A percentile compares a stretch with the other conserved stretches of the same genome.
Evolutionary conservation across 2,113 vertebrate genomes (phyloP).

Genomic region (Plectropomus leopardus): DNA sequence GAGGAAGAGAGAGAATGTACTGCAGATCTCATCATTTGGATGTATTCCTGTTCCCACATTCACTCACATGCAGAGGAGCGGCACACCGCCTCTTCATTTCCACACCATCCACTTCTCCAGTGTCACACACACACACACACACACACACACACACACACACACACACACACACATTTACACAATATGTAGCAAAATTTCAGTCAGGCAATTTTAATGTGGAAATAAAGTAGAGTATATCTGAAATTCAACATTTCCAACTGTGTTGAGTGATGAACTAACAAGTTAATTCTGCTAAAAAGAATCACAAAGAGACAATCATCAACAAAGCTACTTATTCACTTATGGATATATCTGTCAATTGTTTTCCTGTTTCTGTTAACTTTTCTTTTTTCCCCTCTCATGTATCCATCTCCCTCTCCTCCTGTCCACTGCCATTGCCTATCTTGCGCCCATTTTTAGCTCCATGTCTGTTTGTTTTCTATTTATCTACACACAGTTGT

Average conservation of each 20-base stretch:
- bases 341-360: slow-evolving; percentile 25
- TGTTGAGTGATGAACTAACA: slow-evolving; percentile 29
- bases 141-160: neutral
- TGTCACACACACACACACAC: neutral
- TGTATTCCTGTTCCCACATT: slow-evolving; percentile 59
- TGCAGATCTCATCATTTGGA: slow-evolving; percentile 45
- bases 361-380: neutral
- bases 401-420: slow-evolving; percentile 3
- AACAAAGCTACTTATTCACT: slow-evolving; percentile 30
- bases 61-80: slow-evolving; percentile 42
- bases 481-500: neutral
- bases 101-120: slow-evolving; percentile 49
- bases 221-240: slow-evolving; percentile 2
- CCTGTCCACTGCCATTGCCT: neutral
- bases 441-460: neutral
- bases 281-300: slow-evolving; percentile 28
- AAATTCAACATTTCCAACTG: slow-evolving; percentile 35
- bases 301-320: no score
- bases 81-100: slow-evolving; percentile 61
- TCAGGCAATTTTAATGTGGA: slow-evolving; percentile 5
- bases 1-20: slow-evolving; percentile 19
- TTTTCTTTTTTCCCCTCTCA: neutral
- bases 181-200: neutral
- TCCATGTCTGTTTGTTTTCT: neutral
- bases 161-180: neutral